phyloP scores from a whole-genome alignment of 2,797 vertebrate species.

The Synanceia verrucosa region DNA sequence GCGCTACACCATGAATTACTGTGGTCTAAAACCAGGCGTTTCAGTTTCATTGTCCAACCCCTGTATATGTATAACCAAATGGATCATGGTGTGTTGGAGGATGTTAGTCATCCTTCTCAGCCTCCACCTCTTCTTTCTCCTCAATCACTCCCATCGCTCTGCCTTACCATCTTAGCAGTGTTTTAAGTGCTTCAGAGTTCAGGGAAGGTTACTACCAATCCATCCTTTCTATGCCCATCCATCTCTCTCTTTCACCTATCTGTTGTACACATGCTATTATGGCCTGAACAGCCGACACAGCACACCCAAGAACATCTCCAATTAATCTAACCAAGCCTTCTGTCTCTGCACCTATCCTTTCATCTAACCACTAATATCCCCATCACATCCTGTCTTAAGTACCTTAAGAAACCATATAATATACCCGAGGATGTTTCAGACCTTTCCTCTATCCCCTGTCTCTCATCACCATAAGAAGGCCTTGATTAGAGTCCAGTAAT shows the following conservation, averaged over 20 bases:
- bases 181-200: constrained; percentile 29
- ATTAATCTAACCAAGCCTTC: constrained; percentile 26
- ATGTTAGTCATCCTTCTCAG: too few species aligned
- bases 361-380: constrained; percentile 16
- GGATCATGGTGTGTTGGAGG: too few species aligned
- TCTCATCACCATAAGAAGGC: constrained; percentile 47
- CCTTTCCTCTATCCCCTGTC: constrained; percentile 39
- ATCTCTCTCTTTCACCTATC: constrained; percentile 13
- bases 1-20: too few species aligned
- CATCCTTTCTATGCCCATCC: not conserved
- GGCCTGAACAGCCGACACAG: not conserved
- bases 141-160: not conserved
- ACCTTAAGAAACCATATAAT: constrained; percentile 48
- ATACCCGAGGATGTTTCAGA: constrained; percentile 49
- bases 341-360: constrained; percentile 4
- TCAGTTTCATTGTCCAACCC: too few species aligned
- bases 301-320: constrained; percentile 21
- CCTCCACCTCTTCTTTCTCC: not conserved
- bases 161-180: constrained; percentile 4
- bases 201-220: constrained; percentile 3
- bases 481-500: constrained; percentile 63
- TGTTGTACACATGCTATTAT: constrained; percentile 21
- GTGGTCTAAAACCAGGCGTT: too few species aligned
- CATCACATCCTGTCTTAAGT: constrained; percentile 40
- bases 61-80: too few species aligned